Evolutionary conservation across 2,888 invertebrate species (phyloP).

Genomic region (Drosophila bunnanda): DNA sequence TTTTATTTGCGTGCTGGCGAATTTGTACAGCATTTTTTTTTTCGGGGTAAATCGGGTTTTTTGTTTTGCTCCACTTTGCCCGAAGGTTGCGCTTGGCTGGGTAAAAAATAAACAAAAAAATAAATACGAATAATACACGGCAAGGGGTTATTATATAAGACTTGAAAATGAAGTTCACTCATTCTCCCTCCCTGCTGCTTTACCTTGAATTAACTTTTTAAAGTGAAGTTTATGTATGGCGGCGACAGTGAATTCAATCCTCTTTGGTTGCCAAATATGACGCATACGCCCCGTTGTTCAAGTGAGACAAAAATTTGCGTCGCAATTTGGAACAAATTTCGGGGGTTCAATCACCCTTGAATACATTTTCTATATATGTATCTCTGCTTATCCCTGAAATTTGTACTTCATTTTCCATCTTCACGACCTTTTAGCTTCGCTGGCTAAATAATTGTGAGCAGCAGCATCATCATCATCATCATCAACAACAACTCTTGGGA

Average conservation of each 20-base stretch:
- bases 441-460: conserved; percentile 26
- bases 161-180: conserved; percentile 26
- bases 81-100: conserved; percentile 58
- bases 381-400: background rate
- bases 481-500: background rate
- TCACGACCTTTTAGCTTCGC: conserved; percentile 7
- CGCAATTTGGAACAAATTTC: conserved; percentile 49
- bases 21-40: conserved; percentile 32
- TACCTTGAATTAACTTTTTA: conserved; percentile 59
- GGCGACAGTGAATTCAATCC: background rate
- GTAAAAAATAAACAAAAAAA: conserved; percentile 4
- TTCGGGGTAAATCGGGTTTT: conserved; percentile 27
- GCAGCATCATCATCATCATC: conserved; percentile 5
- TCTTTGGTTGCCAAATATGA: conserved; percentile 14
- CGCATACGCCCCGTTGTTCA: conserved; percentile 25
- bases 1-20: conserved; percentile 48
- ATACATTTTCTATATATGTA: background rate
- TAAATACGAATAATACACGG: background rate
- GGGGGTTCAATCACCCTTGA: conserved; percentile 31
- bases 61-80: conserved; percentile 45
- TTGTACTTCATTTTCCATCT: conserved; percentile 13
- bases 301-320: conserved; percentile 45
- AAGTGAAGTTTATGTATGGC: conserved; percentile 15
- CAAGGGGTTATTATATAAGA: conserved; percentile 34
- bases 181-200: conserved; percentile 36